Evolutionary conservation across 2,888 invertebrate genomes (phyloP).

Genomic region (Harpalus rufipes): DNA sequence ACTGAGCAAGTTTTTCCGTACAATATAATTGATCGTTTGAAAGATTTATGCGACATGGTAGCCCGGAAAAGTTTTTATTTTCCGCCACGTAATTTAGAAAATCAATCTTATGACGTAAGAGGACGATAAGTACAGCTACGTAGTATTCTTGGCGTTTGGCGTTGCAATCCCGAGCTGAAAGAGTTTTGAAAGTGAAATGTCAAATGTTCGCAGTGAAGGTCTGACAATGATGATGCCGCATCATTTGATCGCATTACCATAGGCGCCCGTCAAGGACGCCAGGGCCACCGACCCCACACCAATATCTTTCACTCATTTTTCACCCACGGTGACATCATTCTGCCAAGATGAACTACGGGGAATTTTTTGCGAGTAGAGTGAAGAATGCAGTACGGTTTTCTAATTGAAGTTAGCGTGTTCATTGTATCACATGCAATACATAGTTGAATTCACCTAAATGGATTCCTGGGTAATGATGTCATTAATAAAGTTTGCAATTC

Average conservation of each 20-base stretch:
- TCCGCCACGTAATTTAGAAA: slow-evolving; percentile 51
- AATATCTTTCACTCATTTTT: slow-evolving; percentile 39
- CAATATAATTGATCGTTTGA: slow-evolving; percentile 18
- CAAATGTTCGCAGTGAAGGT: slow-evolving; percentile 60
- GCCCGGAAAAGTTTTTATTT: slow-evolving; percentile 45
- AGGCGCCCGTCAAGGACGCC: slow-evolving; percentile 49
- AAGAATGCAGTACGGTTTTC: too few species aligned
- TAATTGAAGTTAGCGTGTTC: too few species aligned
- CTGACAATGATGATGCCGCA: slow-evolving; percentile 48
- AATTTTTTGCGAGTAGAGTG: neutral
- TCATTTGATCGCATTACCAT: slow-evolving; percentile 56
- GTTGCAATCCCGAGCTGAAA: slow-evolving; percentile 29
- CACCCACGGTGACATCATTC: slow-evolving; percentile 28
- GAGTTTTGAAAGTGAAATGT: slow-evolving; percentile 65
- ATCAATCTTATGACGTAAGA: slow-evolving; percentile 61
- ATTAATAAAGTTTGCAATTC: too few species aligned
- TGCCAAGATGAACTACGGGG: neutral
- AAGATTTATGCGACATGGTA: slow-evolving; percentile 27
- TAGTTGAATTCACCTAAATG: too few species aligned
- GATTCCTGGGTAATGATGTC: too few species aligned
- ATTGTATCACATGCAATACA: too few species aligned
- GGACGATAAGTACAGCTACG: slow-evolving; percentile 9
- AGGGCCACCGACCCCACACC: slow-evolving; percentile 33
- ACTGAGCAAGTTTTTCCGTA: neutral
- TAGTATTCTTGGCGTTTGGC: slow-evolving; percentile 36